Evolutionary conservation across 2,888 invertebrate genomes (phyloP).

Genomic region (Hymenopus coronatus): DNA sequence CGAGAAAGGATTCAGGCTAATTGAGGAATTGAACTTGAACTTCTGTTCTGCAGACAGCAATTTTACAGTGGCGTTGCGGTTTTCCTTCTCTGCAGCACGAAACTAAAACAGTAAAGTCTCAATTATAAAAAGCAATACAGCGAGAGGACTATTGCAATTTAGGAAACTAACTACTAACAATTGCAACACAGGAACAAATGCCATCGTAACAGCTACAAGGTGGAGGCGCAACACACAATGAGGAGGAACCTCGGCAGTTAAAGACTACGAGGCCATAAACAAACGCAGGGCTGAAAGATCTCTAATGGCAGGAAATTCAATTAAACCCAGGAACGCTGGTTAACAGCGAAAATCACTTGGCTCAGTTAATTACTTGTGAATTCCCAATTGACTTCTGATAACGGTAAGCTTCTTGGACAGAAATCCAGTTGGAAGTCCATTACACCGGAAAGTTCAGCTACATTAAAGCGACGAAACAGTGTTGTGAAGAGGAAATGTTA

Average conservation of each 20-base stretch:
- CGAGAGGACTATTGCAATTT: too few relatives aligned
- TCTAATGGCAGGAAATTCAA: background rate
- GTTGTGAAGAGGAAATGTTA: too few relatives aligned
- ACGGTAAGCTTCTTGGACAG: background rate
- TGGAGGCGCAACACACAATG: background rate
- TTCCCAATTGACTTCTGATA: background rate
- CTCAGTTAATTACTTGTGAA: background rate
- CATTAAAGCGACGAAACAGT: too few relatives aligned
- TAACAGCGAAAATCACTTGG: background rate
- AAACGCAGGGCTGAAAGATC: background rate
- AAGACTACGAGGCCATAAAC: background rate
- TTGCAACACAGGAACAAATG: background rate
- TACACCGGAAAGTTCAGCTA: background rate
- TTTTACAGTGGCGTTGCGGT: too few relatives aligned
- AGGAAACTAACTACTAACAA: background rate
- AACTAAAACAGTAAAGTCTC: too few relatives aligned
- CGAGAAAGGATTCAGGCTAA: too few relatives aligned
- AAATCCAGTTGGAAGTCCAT: background rate
- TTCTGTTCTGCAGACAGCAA: too few relatives aligned
- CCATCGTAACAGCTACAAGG: background rate
- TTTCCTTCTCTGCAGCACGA: too few relatives aligned
- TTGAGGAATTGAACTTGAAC: too few relatives aligned
- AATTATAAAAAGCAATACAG: too few relatives aligned
- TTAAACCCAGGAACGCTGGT: background rate
- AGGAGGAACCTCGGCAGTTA: background rate